Evolutionary conservation across 2,888 invertebrate species (phyloP).

Genomic region (Melieria crassipennis): DNA sequence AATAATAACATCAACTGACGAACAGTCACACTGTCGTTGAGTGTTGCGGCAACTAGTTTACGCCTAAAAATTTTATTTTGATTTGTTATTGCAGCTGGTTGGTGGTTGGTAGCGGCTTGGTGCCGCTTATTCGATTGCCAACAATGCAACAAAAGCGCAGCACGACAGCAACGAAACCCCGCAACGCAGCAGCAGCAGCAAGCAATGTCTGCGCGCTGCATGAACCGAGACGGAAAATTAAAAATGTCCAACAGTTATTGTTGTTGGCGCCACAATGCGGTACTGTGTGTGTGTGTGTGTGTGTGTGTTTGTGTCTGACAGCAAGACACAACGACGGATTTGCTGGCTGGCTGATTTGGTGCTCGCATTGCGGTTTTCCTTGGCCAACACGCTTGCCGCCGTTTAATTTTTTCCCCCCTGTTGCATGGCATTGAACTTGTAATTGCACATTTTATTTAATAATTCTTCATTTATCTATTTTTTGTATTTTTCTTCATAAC

Average conservation of each 20-base stretch:
- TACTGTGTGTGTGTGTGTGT: conserved; percentile 8
- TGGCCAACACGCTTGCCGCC: conserved; percentile 45
- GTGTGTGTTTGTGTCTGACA: conserved; percentile 11
- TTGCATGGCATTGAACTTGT: conserved; percentile 60
- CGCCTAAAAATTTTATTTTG: neutral
- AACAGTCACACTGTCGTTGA: no score
- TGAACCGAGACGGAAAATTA: neutral
- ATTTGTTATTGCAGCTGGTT: neutral
- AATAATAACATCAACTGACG: no score
- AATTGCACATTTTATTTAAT: conserved; percentile 15
- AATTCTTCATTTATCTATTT: conserved; percentile 2
- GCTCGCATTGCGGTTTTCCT: conserved; percentile 48
- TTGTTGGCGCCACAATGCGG: conserved; percentile 16
- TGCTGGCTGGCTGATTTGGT: conserved; percentile 39
- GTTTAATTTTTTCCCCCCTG: conserved; percentile 43
- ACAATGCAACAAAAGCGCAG: neutral
- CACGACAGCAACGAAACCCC: neutral
- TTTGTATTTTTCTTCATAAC: conserved; percentile 1
- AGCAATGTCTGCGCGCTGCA: no score
- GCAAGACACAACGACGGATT: no score
- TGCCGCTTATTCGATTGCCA: neutral
- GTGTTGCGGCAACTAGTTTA: no score
- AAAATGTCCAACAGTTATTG: conserved; percentile 17
- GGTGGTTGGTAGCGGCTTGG: neutral
- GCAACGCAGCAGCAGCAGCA: neutral